Conservation (phyloP, 2,888 invertebrate species). For the Incurvaria masculella region DNA sequence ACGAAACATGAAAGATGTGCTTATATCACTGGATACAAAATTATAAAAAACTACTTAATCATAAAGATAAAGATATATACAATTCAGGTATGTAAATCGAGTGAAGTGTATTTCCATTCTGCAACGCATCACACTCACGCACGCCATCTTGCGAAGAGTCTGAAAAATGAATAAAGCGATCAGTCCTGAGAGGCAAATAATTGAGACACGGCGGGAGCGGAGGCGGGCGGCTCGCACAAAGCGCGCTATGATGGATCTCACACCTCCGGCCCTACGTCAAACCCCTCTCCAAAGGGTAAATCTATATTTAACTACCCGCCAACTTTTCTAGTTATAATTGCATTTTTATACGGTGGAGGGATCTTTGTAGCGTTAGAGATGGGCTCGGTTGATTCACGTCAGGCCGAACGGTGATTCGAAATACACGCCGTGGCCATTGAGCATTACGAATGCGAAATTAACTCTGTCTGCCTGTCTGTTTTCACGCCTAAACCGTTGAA, state of each 20-base stretch:
- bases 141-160: constrained; percentile 6
- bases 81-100: constrained; percentile 1
- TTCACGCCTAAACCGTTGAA: too few species aligned
- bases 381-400: too few species aligned
- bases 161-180: constrained; percentile 48
- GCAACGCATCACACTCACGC: constrained; percentile 6
- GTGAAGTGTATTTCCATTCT: not conserved
- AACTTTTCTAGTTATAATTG: constrained; percentile 45
- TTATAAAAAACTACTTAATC: constrained; percentile 1
- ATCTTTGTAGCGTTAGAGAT: too few species aligned
- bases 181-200: constrained; percentile 38
- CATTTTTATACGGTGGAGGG: constrained; percentile 32
- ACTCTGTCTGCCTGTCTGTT: too few species aligned
- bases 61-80: not conserved
- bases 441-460: too few species aligned
- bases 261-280: constrained; percentile 34
- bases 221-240: constrained; percentile 20
- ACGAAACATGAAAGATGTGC: too few species aligned
- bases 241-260: constrained; percentile 51
- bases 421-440: too few species aligned
- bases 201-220: constrained; percentile 29
- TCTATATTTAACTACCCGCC: constrained; percentile 48
- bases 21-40: not conserved
- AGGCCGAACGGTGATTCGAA: too few species aligned
- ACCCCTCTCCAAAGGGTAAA: constrained; percentile 49